These are phyloP conservation scores for Crossaster papposus DNA, from an alignment of 53 echinoderm and acorn worm genomes.

Conservation along the genomic window DNA sequence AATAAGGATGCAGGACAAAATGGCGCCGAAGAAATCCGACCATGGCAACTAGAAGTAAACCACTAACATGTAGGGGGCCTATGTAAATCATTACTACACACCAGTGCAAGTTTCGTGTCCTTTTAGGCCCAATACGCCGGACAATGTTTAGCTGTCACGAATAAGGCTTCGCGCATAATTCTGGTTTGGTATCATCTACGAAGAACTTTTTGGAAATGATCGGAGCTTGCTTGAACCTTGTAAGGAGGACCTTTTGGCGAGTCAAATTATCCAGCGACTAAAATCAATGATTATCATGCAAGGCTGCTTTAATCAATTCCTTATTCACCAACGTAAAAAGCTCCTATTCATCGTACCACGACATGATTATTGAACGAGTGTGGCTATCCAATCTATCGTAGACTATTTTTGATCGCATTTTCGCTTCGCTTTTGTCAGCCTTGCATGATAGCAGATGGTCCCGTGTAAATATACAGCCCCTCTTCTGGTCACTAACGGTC, in stretches of 20 bases:
- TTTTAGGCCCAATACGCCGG: not conserved
- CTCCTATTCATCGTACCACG: not conserved
- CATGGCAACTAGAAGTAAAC: not conserved
- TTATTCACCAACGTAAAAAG: not conserved
- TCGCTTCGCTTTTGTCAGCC: not conserved
- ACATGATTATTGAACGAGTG: not conserved
- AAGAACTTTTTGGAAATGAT: no score
- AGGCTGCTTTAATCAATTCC: not conserved
- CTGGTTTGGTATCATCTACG: no score
- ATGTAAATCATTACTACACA: not conserved
- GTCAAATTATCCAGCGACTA: no score
- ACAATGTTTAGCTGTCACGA: no score
- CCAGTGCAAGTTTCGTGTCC: not conserved
- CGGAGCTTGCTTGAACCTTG: no score
- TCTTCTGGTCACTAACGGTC: no score
- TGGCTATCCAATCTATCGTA: not conserved
- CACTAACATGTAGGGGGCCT: not conserved
- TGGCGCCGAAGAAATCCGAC: not conserved
- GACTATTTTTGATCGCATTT: not conserved
- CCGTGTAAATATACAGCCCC: not conserved
- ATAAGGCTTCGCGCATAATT: no score
- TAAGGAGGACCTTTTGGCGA: no score
- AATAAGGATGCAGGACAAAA: not conserved
- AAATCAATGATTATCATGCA: no score
- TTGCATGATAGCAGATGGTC: not conserved